Evolutionary conservation across 1,140 invertebrate species (phyloP), one percentile per base, ranked within the genome.

Genomic region (Drosophila subpulchrella): DNA sequence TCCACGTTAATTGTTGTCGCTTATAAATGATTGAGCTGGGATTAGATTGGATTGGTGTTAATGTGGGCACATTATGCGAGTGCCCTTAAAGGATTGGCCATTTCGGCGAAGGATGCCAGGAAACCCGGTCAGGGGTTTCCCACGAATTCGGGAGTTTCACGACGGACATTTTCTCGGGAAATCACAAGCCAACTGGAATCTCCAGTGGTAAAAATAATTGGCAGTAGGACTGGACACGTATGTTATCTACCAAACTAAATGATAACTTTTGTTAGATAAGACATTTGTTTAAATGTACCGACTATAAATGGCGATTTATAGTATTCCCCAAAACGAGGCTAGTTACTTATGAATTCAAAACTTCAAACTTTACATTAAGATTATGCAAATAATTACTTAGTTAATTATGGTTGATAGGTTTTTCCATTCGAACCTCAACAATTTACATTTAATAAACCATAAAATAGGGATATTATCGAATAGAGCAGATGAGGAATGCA

Each of bases 31-130:
- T 71, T 50, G 51, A 36, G 20, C 20, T 30, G n/a, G 38, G 57
- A 36, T 63, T 30, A 15, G 13, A 48, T 44, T 56, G 32, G 36
- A 32, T 12, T 50, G 66, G 46, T 72, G 84, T 89, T 90, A 89
- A 89, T 89, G 85, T 89, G 84, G 84, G 84, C 77, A 89, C 85
- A 89, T 89, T 89, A 89, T 89, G 77, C 65, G 54, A 60, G 66
- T 48, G 46, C 32, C 39, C 41, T 48, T 41, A 78, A 84, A 88
- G 84, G 80, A 88, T 89, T 88, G 84, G 80, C 80, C 30, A 72
- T 89, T 83, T 65, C 76, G 51, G 70, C 51, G 73, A 81, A 89
- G 84, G 84, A 80, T 44, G 39, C 20, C n/a, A n/a, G n/a, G n/a
- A n/a, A 0, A 42, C 12, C 17, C 15, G 20, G 15, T n/a, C 11